Evolutionary conservation across 1,140 invertebrate species (phyloP), one percentile per base, ranked within the genome.

Genomic region (Geopemphigus sp.): DNA sequence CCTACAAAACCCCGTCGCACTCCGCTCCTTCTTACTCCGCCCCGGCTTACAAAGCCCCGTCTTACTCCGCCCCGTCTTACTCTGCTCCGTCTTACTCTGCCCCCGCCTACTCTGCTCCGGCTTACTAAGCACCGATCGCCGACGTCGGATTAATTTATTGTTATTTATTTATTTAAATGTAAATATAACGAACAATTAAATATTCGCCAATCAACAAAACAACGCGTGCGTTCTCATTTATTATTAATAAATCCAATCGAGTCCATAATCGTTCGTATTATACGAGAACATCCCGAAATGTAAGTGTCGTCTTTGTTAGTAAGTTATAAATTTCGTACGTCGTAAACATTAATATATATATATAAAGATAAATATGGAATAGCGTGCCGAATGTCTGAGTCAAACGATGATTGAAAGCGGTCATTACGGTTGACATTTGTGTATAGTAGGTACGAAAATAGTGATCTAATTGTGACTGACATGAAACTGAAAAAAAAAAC

Each of bases 41-140:
- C 50, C 81, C 81, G 72, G 68, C 82, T 26, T 82, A 81, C 74
- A 54, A 80, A 11, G 80, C 72, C 8, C 82, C 63, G 57, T 53
- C 81, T 56, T 80, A 80, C 80, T 70, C 82, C 32, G 81, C 82
- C 50, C 82, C 81, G 10, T 19, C 72, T 29, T 81, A 82, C 61
- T 22, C 82, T 17, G 83, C 84, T 22, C 82, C 81, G 29, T 68
- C 83, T 56, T 83, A 83, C 83, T 68, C 82, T 22, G 83, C 84
- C 26, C 83, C 83, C 15, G 82, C 81, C 56, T 81, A 81, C 80
- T 22, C 83, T 26, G 83, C 83, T 17, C 82, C 84, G 19, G 22
- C 68, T 24, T 81, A 82, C 47, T 57, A 39, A 56, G 61, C 76
- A 45, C 32, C 14, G 12, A 61, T 15, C 6, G 81, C 57, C 24